These are phyloP conservation scores for Alectura lathami DNA, from an alignment of 2,113 vertebrate genomes.

Conservation along the genomic window DNA sequence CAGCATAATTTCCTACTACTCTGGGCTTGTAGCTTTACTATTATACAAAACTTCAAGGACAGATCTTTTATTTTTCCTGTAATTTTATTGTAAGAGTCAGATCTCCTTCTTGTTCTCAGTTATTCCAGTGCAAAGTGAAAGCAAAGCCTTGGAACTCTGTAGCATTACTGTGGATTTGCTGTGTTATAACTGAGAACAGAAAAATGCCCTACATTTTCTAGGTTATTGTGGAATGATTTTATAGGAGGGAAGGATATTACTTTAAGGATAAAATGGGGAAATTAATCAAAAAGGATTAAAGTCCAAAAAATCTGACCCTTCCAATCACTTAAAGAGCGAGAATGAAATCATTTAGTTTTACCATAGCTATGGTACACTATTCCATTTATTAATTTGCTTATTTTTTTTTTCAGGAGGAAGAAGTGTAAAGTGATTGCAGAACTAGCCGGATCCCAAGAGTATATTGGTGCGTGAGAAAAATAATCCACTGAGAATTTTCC, in stretches of 20 bases:
- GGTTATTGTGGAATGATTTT: background rate
- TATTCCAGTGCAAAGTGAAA: constrained; percentile 57
- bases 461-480: background rate
- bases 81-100: constrained; percentile 9
- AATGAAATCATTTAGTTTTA: constrained; percentile 27
- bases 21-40: background rate
- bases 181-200: constrained; percentile 49
- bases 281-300: constrained; percentile 65
- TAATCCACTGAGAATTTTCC: background rate
- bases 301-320: constrained; percentile 39
- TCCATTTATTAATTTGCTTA: background rate
- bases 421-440: constrained; percentile 31
- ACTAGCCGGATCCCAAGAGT: background rate
- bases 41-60: constrained; percentile 47
- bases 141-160: constrained; percentile 52
- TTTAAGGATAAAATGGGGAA: constrained; percentile 35
- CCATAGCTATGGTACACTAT: background rate
- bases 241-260: constrained; percentile 28
- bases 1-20: constrained; percentile 31
- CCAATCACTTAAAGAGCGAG: constrained; percentile 44
- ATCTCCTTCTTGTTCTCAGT: background rate
- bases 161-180: constrained; percentile 64
- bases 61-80: constrained; percentile 46
- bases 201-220: constrained; percentile 54
- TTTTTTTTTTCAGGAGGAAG: background rate